Base-by-base conservation (phyloP, 2,797 vertebrate species). In the Mus caroli region DNA sequence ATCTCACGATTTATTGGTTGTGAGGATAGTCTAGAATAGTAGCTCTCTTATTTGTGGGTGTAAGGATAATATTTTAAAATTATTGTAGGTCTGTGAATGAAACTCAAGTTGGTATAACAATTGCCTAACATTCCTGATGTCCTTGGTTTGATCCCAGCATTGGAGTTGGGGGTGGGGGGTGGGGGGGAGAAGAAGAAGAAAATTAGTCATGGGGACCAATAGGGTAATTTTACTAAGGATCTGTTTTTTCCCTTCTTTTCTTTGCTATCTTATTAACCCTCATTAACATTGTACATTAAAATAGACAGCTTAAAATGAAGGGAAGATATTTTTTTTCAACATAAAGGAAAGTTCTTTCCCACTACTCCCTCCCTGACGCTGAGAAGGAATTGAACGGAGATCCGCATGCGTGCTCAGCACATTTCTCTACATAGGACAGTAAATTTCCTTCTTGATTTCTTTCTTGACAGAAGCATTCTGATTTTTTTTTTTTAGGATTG, bases 361-460 rank as follows among this genome's bases (percentile, higher is more conserved):
- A 19, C 8, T 19, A 13, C 2, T 22, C 4, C 20, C 7, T 26
- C 17, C 24, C 14, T 1, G 17, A 11, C 50, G 22, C 88, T 22
- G 20, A 11, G 79, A 50, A 56, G 19, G 15, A 64, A 37, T 28
- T 90, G 50, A 84, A 84, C 50, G 6, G 60, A 85, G 28, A 40
- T n/a, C 46, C 37, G 10, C 9, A 22, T 24, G 11, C 1, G 1
- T 11, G 19, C 5, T 46, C n/a, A 67, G 50, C 31, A 26, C 40
- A 40, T 17, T 24, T 4, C 8, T 37, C 10, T 62, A 34, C 24
- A 73, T 0, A 77, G 24, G 67, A 88, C 6, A 37, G 2, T 58
- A 31, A 34, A 85, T 91, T 93, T 67, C 91, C 34, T 85, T 93
- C 79, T 80, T 93, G 5, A 78, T 91, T 90, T 95, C 40, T 79